phyloP scores from a whole-genome alignment of 2,888 invertebrate species.

The Latheticus oryzae region DNA sequence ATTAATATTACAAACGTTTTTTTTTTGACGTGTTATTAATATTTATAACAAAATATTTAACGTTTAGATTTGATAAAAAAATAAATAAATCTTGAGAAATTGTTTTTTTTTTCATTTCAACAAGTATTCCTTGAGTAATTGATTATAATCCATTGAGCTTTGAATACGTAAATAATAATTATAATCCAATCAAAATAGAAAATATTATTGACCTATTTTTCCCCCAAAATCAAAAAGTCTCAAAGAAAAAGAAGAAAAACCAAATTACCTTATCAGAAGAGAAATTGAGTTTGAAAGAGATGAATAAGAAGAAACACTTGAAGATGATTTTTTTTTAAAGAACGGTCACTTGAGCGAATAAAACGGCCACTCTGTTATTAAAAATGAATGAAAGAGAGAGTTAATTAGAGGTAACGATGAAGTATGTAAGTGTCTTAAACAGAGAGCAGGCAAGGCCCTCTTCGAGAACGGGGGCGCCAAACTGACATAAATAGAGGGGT shows the following conservation, averaged over 20 bases:
- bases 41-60: no score
- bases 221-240: constrained; percentile 6
- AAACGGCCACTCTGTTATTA: constrained; percentile 14
- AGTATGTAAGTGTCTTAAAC: constrained; percentile 29
- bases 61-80: no score
- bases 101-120: no score
- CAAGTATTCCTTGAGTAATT: no score
- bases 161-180: no score
- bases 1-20: no score
- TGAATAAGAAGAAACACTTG: constrained; percentile 22
- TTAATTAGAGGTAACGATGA: constrained; percentile 28
- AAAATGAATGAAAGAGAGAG: constrained; percentile 28
- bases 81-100: no score
- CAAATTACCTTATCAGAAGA: constrained; percentile 31
- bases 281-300: constrained; percentile 26
- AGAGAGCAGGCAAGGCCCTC: constrained; percentile 41
- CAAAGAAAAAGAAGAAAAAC: neutral
- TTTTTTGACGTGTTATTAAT: no score
- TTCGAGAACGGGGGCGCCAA: constrained; percentile 52
- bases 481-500: constrained; percentile 56
- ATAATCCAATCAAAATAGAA: no score
- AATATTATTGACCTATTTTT: no score
- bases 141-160: no score
- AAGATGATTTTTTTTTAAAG: neutral
- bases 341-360: constrained; percentile 9